These are phyloP conservation scores for Daubentonia madagascariensis DNA, from an alignment of 2,113 vertebrate genomes.

Conservation along the genomic window DNA sequence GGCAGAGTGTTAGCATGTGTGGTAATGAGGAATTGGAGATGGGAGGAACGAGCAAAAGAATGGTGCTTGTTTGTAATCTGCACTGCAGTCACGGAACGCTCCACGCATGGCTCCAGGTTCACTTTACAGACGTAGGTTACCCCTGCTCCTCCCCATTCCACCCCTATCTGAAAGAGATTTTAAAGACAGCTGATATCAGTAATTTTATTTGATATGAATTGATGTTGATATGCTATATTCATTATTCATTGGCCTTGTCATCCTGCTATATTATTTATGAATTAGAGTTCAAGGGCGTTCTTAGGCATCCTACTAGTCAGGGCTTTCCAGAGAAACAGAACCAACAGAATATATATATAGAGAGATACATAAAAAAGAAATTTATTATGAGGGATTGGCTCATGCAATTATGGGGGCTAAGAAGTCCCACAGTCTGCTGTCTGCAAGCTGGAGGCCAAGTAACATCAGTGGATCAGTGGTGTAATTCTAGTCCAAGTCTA, in stretches of 20 bases:
- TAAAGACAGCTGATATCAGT: neutral
- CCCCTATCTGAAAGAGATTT: neutral
- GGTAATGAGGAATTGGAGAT: neutral
- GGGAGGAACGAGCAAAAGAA: neutral
- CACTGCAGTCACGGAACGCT: rapidly evolving
- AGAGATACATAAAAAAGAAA: neutral
- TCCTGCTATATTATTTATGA: neutral
- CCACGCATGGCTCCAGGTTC: neutral
- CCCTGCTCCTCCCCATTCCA: neutral
- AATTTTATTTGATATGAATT: neutral
- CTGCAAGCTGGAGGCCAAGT: neutral
- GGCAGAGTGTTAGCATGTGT: neutral
- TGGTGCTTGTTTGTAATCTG: neutral
- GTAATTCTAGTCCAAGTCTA: neutral
- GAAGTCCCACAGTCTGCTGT: neutral
- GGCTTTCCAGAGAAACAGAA: neutral
- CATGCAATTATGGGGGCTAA: neutral
- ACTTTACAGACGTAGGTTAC: neutral
- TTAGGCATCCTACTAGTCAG: neutral
- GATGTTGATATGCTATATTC: neutral
- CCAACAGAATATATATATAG: neutral
- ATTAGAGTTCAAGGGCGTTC: neutral
- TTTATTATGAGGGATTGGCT: neutral
- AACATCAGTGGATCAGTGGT: neutral
- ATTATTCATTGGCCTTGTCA: neutral